Percentiles rank a stretch among this genome's conserved stretches.
These are phyloP conservation scores for Diarsia brunnea DNA, from an alignment of 2,888 invertebrate genomes.

Conservation along the genomic window DNA sequence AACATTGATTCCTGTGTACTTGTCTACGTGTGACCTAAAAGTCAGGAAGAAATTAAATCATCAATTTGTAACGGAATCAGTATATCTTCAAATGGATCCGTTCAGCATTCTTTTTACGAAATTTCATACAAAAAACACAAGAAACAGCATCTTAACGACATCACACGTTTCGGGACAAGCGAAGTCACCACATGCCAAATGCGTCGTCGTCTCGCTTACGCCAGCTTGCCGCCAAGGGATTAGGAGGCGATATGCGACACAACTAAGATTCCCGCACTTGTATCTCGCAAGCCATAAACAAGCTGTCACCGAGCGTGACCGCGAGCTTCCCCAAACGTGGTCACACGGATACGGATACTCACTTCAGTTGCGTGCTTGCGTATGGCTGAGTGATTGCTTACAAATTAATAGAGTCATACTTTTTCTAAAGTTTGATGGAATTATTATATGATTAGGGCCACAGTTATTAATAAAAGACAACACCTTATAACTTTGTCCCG, in stretches of 20 bases:
- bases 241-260: not conserved
- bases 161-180: not conserved
- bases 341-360: not conserved
- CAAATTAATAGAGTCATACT: not conserved
- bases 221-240: not conserved
- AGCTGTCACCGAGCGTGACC: not conserved
- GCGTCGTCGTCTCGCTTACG: not conserved
- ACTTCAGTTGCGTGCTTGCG: not conserved
- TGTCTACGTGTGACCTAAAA: not conserved
- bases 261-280: not conserved
- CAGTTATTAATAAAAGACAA: constrained; percentile 1
- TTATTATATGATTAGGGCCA: not conserved
- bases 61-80: not conserved
- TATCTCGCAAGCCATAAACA: not conserved
- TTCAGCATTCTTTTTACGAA: not conserved
- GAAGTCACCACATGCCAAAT: not conserved
- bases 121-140: not conserved
- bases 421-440: not conserved
- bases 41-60: not conserved
- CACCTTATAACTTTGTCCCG: not conserved
- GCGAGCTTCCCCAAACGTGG: not conserved
- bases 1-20: no score
- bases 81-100: not conserved
- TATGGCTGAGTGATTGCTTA: not conserved
- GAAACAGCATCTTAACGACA: not conserved